Evolutionary conservation across 2,797 vertebrate genomes (phyloP).

Genomic region (Rhynchonycteris naso): DNA sequence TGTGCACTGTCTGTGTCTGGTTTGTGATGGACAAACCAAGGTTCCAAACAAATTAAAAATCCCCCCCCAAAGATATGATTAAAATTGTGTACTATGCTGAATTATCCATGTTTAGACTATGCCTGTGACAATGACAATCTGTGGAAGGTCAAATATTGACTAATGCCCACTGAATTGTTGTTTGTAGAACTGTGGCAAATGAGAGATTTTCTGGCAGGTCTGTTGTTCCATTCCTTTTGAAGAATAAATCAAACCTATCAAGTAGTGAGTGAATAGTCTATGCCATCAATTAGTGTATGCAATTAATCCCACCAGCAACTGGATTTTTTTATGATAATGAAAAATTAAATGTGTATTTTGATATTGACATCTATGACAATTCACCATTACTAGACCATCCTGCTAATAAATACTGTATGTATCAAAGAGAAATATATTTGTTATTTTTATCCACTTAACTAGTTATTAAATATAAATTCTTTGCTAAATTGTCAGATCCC

Average conservation of each 20-base stretch:
- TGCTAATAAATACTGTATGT: neutral
- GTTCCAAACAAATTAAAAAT: slow-evolving; percentile 62
- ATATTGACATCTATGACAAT: neutral
- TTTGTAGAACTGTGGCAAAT: slow-evolving; percentile 39
- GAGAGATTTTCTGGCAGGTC: neutral
- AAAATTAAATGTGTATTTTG: slow-evolving; percentile 26
- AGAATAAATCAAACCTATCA: neutral
- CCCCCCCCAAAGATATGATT: neutral
- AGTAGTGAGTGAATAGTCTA: neutral
- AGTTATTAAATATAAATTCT: slow-evolving; percentile 7
- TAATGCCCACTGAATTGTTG: neutral
- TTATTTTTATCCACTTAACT: neutral
- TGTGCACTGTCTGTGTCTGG: slow-evolving; percentile 52
- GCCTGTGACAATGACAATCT: neutral
- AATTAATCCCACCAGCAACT: neutral
- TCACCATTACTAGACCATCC: neutral
- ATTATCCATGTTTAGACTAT: slow-evolving; percentile 16
- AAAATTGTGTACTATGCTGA: slow-evolving; percentile 9
- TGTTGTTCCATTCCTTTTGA: slow-evolving; percentile 46
- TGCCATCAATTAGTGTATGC: neutral
- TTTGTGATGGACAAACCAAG: slow-evolving; percentile 71
- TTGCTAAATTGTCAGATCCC: slow-evolving; percentile 19
- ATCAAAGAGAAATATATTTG: neutral
- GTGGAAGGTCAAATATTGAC: slow-evolving; percentile 22
- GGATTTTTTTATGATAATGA: slow-evolving; percentile 11